Percentiles rank a stretch among this genome's conserved stretches.
These are phyloP conservation scores for Hylaeus volcanicus DNA, from an alignment of 1,140 invertebrate genomes.

Conservation along the genomic window DNA sequence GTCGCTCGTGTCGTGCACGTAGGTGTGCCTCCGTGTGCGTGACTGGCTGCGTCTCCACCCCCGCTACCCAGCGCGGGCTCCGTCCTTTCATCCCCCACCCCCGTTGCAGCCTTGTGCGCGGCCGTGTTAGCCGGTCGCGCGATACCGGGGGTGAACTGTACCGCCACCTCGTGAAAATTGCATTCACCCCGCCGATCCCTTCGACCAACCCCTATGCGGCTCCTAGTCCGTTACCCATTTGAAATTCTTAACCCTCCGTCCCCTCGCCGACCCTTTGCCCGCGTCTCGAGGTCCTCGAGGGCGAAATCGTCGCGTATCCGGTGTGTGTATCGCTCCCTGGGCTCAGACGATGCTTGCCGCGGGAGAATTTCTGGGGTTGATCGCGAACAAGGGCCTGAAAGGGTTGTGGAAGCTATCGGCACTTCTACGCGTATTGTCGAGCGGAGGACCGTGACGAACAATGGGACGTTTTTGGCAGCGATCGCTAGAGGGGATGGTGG, in stretches of 20 bases:
- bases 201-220: constrained; percentile 13
- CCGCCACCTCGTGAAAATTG: constrained; percentile 75
- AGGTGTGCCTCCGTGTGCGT: constrained; percentile 9
- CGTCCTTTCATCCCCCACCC: background rate
- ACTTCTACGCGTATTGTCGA: too few species aligned
- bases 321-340: background rate
- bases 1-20: constrained; percentile 44
- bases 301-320: background rate
- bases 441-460: too few species aligned
- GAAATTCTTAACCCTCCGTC: background rate
- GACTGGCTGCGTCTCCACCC: background rate
- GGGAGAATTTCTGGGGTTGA: background rate
- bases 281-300: background rate
- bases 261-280: too few species aligned
- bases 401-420: too few species aligned
- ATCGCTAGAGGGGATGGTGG: too few species aligned
- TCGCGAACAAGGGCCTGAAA: background rate
- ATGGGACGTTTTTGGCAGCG: too few species aligned
- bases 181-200: constrained; percentile 50
- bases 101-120: constrained; percentile 8
- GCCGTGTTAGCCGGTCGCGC: constrained; percentile 52
- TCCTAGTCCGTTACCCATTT: background rate
- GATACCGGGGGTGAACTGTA: constrained; percentile 66
- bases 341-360: background rate
- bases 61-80: background rate